phyloP scores from a whole-genome alignment of 1,140 invertebrate genomes.

The Hyphantria cunea region DNA sequence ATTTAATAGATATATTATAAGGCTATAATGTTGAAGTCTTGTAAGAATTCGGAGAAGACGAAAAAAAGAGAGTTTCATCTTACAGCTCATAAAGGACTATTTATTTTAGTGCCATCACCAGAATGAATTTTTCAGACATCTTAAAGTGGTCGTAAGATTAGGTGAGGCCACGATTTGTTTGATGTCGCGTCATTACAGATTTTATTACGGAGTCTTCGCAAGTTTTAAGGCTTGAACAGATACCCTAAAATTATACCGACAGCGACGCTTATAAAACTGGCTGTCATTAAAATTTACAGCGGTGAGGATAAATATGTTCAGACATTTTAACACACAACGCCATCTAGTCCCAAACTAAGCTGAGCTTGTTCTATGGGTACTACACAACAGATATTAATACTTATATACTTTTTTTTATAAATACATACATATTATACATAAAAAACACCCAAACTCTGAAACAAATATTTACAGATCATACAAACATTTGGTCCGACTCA shows the following conservation, averaged over 20 bases:
- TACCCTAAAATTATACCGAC: slow-evolving; percentile 30
- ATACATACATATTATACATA: too few species aligned
- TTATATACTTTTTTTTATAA: too few species aligned
- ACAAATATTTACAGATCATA: too few species aligned
- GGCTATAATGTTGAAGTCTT: background rate
- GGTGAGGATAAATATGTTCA: slow-evolving; percentile 1
- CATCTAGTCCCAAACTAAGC: too few species aligned
- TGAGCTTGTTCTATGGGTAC: too few species aligned
- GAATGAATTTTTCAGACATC: slow-evolving; percentile 25
- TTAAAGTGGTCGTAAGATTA: slow-evolving; percentile 35
- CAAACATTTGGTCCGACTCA: too few species aligned
- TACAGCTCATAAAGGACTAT: slow-evolving; percentile 15
- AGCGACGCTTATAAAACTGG: slow-evolving; percentile 33
- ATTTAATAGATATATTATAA: slow-evolving; percentile 5
- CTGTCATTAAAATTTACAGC: slow-evolving; percentile 27
- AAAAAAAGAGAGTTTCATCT: slow-evolving; percentile 3
- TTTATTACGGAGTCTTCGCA: slow-evolving; percentile 33
- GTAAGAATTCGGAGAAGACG: background rate
- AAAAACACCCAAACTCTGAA: too few species aligned
- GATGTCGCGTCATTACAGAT: slow-evolving; percentile 35
- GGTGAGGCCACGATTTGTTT: slow-evolving; percentile 35
- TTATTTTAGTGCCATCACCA: slow-evolving; percentile 11
- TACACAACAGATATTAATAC: too few species aligned
- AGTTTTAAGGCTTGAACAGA: slow-evolving; percentile 23
- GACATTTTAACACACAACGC: too few species aligned